phyloP scores from a whole-genome alignment of 2,888 invertebrate species.

The Ectemnius continuus region DNA sequence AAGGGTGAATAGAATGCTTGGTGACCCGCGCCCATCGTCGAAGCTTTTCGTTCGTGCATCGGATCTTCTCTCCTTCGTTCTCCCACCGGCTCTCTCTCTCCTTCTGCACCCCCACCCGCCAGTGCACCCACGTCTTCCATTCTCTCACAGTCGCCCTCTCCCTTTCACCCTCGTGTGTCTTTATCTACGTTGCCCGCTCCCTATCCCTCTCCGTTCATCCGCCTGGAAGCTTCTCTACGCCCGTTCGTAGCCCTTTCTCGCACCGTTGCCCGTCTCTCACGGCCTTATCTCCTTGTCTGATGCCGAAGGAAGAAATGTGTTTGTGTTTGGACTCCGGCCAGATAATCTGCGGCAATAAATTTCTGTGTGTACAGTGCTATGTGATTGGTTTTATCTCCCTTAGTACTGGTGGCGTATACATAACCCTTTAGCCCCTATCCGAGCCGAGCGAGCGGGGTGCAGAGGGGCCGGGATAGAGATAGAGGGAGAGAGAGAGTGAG shows the following conservation, averaged over 20 bases:
- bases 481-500: no score
- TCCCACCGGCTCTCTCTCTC: not conserved
- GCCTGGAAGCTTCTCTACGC: not conserved
- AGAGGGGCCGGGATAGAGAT: slow-evolving; percentile 47
- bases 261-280: slow-evolving; percentile 24
- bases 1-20: slow-evolving; percentile 52
- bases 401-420: slow-evolving; percentile 41
- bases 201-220: slow-evolving; percentile 24
- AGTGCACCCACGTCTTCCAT: slow-evolving; percentile 22
- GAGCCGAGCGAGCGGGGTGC: not conserved
- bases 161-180: slow-evolving; percentile 19
- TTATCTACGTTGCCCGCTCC: slow-evolving; percentile 22
- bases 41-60: slow-evolving; percentile 44
- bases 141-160: slow-evolving; percentile 21
- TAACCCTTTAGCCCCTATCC: slow-evolving; percentile 51
- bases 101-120: not conserved
- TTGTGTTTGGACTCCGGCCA: slow-evolving; percentile 75
- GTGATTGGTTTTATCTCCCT: slow-evolving; percentile 76
- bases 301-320: slow-evolving; percentile 71
- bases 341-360: slow-evolving; percentile 77
- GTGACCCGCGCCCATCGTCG: slow-evolving; percentile 59
- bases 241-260: no score
- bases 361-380: slow-evolving; percentile 74
- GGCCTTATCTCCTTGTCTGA: slow-evolving; percentile 26
- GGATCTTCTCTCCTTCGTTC: not conserved